These are phyloP conservation scores for Agrilus cyanescens DNA, from an alignment of 2,888 invertebrate genomes.

Conservation along the genomic window DNA sequence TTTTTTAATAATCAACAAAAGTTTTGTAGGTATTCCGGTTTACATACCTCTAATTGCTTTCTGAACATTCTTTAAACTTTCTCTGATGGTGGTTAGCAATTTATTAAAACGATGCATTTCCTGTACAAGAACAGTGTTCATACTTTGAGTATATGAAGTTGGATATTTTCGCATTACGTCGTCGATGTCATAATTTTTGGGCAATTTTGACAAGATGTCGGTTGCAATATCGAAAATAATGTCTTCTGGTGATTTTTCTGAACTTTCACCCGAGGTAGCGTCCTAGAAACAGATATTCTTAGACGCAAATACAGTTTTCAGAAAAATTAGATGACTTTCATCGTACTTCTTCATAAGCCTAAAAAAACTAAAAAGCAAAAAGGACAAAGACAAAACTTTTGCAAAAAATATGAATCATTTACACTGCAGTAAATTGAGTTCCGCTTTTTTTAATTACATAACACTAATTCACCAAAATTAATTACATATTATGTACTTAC, in stretches of 20 bases:
- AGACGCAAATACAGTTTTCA: no score
- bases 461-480: no score
- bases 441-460: no score
- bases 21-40: no score
- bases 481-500: no score
- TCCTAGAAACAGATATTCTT: conserved; percentile 40
- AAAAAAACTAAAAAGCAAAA: no score
- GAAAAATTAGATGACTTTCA: no score
- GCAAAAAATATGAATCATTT: no score
- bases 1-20: conserved; percentile 1
- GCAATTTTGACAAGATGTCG: conserved; percentile 68
- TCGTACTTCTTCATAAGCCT: no score
- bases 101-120: conserved; percentile 73
- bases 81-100: conserved; percentile 59
- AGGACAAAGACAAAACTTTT: no score
- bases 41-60: conserved; percentile 74
- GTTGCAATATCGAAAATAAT: conserved; percentile 66
- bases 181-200: conserved; percentile 56
- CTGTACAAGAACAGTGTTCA: conserved; percentile 88
- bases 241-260: conserved; percentile 63
- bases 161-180: conserved; percentile 58
- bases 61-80: conserved; percentile 63
- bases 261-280: conserved; percentile 45
- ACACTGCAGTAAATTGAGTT: no score
- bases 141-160: conserved; percentile 70